Evolutionary conservation across 2,797 vertebrate species (phyloP).

Genomic region (Melanotaenia trifasciata): DNA sequence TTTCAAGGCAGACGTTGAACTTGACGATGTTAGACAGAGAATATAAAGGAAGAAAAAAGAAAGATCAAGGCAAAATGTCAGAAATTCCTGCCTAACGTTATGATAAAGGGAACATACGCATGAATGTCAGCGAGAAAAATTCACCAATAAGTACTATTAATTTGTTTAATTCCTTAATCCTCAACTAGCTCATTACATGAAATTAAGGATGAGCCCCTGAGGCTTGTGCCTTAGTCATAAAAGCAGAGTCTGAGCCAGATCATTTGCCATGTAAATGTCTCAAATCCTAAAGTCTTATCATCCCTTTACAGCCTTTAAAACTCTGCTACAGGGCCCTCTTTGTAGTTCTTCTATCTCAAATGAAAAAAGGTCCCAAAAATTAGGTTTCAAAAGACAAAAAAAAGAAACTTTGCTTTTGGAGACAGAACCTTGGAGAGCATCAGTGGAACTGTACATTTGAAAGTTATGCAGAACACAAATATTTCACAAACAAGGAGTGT

Average conservation of each 20-base stretch:
- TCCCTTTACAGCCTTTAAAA: conserved; percentile 51
- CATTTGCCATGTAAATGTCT: conserved; percentile 47
- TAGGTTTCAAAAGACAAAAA: neutral
- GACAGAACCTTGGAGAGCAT: conserved; percentile 27
- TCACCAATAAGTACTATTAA: conserved; percentile 43
- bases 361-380: neutral
- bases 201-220: conserved; percentile 38
- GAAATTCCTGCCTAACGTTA: conserved; percentile 21
- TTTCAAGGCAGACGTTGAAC: conserved; percentile 17
- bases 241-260: conserved; percentile 35
- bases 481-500: conserved; percentile 5
- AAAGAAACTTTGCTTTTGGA: neutral
- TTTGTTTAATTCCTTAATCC: conserved; percentile 58
- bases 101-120: conserved; percentile 28
- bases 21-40: neutral
- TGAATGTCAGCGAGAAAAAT: conserved; percentile 29
- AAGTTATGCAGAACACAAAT: conserved; percentile 8
- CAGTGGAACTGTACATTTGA: conserved; percentile 15
- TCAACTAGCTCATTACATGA: conserved; percentile 49
- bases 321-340: conserved; percentile 1
- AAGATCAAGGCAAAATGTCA: conserved; percentile 23
- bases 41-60: conserved; percentile 26
- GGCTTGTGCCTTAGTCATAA: conserved; percentile 17
- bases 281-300: conserved; percentile 58
- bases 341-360: neutral